Evolutionary conservation across 2,888 invertebrate species (phyloP), one percentile per base, ranked within the genome.

Genomic region (Eristalis intricaria): DNA sequence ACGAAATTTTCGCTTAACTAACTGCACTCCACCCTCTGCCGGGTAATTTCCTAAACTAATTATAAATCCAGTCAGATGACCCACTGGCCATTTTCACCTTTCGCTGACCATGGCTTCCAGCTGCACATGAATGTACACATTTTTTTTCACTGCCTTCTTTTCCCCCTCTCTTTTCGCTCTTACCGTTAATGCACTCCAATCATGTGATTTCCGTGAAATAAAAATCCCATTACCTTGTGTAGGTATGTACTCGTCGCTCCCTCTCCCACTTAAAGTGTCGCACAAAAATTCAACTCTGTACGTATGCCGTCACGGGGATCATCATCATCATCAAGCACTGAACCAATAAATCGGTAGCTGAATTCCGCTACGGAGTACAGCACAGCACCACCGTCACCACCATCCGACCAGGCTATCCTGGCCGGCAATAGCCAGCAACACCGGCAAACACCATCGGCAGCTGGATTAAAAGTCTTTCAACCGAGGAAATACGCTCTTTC

Each of bases 401-500:
- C 40, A n/a, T 5, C 26, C 60, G 10, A 26, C 8, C 32, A 1
- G 8, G 32, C 5, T 5, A 32, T 32, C 7, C 32, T 7, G 32
- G 32, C 32, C 32, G 8, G 8, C 32, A 32, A 8, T 8, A 32
- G 8, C 26, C 35, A 19, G 38, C 64, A 11, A 19, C 64, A 38
- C 4, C n/a, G 0, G 35, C 38, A 23, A 63, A n/a, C 35, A 75
- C 22, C 65, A 63, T 38, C 83, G 73, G 63, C 83, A 76, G 79
- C 70, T 75, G 84, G 79, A 83, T 84, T 87, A 84, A 87, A 84
- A 84, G 63, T 84, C 84, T 83, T 87, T 76, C 79, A 87, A 79
- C 71, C 87, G 84, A 76, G 75, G 50, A 79, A 84, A 84, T 84
- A 64, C 74, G 78, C 86, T 86, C 56, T 86, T 86, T 70, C 70